A percentile compares a stretch with the other conserved stretches of the same genome.
phyloP scores from a whole-genome alignment of 2,888 invertebrate species.

The Orthosia cruda region DNA sequence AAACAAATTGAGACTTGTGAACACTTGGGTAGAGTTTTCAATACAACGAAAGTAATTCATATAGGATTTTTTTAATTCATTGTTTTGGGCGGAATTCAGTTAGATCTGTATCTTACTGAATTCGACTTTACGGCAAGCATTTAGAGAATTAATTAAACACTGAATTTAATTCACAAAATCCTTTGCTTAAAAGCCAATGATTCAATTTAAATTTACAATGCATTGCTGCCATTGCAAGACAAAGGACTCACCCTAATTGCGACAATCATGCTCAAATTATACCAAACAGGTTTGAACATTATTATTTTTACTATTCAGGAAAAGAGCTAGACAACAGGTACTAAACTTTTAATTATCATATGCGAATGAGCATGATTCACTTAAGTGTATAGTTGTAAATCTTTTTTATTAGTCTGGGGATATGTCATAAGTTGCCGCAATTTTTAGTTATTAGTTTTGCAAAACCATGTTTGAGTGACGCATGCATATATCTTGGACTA shows the following conservation, averaged over 20 bases:
- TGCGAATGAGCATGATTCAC: constrained; percentile 42
- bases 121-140: neutral
- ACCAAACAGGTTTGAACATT: constrained; percentile 6
- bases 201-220: neutral
- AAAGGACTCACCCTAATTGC: neutral
- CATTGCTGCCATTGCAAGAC: neutral
- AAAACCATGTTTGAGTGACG: constrained; percentile 47
- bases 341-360: constrained; percentile 30
- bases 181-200: neutral
- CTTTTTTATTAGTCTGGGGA: constrained; percentile 36
- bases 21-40: no score
- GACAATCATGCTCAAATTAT: neutral
- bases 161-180: neutral
- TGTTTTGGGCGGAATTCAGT: neutral
- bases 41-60: no score
- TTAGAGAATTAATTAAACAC: neutral
- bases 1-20: no score
- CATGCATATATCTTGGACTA: constrained; percentile 43
- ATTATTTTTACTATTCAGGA: constrained; percentile 22
- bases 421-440: constrained; percentile 45
- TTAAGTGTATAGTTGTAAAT: constrained; percentile 26
- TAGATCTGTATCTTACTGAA: no score
- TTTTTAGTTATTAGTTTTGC: constrained; percentile 58
- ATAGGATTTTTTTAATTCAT: neutral
- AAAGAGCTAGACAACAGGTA: constrained; percentile 27